phyloP scores from a whole-genome alignment of 2,797 vertebrate genomes.

The Cetoscarus ocellatus region DNA sequence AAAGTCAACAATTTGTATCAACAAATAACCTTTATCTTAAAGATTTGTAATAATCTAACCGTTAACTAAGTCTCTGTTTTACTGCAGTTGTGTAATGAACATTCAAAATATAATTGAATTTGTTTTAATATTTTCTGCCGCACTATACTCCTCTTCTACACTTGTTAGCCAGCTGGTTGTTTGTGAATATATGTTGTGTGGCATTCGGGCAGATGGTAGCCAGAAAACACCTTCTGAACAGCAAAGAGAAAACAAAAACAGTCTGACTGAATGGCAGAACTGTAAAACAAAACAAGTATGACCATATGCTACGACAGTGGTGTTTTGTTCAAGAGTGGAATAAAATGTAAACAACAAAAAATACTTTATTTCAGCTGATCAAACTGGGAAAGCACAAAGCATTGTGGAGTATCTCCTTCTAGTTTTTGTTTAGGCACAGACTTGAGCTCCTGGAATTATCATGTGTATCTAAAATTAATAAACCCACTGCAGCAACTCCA shows the following conservation, averaged over 20 bases:
- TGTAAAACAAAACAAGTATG: background rate
- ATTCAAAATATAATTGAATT: background rate
- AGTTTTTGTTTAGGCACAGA: no score
- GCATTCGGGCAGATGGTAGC: background rate
- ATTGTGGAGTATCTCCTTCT: no score
- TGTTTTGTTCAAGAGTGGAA: background rate
- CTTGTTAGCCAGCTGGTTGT: background rate
- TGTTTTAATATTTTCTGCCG: background rate
- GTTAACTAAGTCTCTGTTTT: background rate
- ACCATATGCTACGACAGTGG: background rate
- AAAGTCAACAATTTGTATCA: no score
- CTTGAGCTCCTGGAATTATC: no score
- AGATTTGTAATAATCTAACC: background rate
- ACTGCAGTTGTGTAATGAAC: background rate
- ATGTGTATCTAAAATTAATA: no score
- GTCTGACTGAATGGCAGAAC: background rate
- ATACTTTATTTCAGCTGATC: no score
- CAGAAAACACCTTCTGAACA: background rate
- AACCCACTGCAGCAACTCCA: no score
- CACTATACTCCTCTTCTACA: background rate
- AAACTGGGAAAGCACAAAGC: no score
- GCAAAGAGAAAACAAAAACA: background rate
- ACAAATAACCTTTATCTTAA: background rate
- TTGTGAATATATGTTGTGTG: background rate
- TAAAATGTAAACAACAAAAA: background rate